phyloP scores from a whole-genome alignment of 2,888 invertebrate species.

The Dasysyrphus albostriatus region DNA sequence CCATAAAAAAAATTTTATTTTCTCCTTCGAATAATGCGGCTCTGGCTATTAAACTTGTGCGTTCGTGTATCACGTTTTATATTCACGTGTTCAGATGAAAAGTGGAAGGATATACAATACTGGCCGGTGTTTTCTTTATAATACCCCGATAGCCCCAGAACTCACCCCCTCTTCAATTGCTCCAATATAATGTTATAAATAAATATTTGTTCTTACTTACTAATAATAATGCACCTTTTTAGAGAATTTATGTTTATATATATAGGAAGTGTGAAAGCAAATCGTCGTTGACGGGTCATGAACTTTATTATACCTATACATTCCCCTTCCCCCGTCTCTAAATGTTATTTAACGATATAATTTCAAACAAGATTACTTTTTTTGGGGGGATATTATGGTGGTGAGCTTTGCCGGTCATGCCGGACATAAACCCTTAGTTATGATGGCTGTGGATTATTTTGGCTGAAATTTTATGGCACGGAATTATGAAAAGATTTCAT shows the following conservation, averaged over 20 bases:
- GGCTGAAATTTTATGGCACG: slow-evolving; percentile 2
- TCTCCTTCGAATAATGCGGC: not conserved
- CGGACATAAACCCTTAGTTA: slow-evolving; percentile 10
- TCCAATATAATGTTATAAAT: slow-evolving; percentile 52
- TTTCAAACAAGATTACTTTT: slow-evolving; percentile 49
- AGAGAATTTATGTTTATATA: not conserved
- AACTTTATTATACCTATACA: not conserved
- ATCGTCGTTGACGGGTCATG: slow-evolving; percentile 51
- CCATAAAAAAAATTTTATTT: not conserved
- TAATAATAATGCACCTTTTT: slow-evolving; percentile 62
- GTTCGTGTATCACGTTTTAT: slow-evolving; percentile 26
- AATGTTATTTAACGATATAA: slow-evolving; percentile 66
- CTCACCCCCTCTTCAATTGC: slow-evolving; percentile 1
- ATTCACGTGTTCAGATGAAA: slow-evolving; percentile 26
- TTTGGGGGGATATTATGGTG: not conserved
- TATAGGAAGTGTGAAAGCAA: slow-evolving; percentile 40
- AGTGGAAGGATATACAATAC: slow-evolving; percentile 3
- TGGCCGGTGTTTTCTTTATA: not conserved
- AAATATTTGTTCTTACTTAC: slow-evolving; percentile 65
- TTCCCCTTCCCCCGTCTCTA: not conserved
- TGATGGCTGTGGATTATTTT: slow-evolving; percentile 6
- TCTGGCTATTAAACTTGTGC: not conserved
- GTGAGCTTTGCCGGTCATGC: not conserved
- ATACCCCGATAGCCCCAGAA: not conserved
- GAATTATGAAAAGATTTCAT: slow-evolving; percentile 24